phyloP scores from a whole-genome alignment of 2,113 vertebrate genomes.

The Caranx ignobilis region DNA sequence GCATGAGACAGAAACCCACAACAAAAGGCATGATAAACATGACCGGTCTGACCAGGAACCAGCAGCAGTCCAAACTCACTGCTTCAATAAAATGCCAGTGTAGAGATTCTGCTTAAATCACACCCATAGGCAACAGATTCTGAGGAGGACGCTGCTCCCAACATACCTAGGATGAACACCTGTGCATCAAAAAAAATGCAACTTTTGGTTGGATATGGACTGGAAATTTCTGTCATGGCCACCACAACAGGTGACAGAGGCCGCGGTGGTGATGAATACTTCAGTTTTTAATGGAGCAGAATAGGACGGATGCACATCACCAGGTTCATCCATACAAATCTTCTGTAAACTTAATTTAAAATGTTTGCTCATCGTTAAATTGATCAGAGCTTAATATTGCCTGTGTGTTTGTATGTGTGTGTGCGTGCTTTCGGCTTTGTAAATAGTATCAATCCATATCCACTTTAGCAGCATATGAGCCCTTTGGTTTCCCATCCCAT shows the following conservation, averaged over 20 bases:
- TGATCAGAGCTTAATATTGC: slow-evolving; percentile 45
- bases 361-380: slow-evolving; percentile 26
- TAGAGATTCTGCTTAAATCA: slow-evolving; percentile 24
- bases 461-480: slow-evolving; percentile 61
- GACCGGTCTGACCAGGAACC: slow-evolving; percentile 14
- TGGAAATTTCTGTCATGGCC: neutral
- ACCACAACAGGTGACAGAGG: neutral
- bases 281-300: neutral
- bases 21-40: slow-evolving; percentile 12
- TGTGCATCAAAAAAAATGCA: neutral
- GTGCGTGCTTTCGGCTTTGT: slow-evolving; percentile 39
- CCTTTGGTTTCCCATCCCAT: slow-evolving; percentile 53
- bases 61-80: neutral
- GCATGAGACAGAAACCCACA: slow-evolving; percentile 10
- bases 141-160: slow-evolving; percentile 13
- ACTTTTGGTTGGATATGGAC: neutral
- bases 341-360: slow-evolving; percentile 35
- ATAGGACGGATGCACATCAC: neutral
- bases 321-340: slow-evolving; percentile 16
- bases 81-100: slow-evolving; percentile 19
- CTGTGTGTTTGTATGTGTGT: slow-evolving; percentile 9
- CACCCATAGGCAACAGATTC: slow-evolving; percentile 19
- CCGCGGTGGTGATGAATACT: neutral
- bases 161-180: slow-evolving; percentile 20
- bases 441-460: slow-evolving; percentile 70